Evolutionary conservation across 1,140 invertebrate genomes (phyloP), one percentile per base, ranked within the genome.

Genomic region (Drusus annulatus): DNA sequence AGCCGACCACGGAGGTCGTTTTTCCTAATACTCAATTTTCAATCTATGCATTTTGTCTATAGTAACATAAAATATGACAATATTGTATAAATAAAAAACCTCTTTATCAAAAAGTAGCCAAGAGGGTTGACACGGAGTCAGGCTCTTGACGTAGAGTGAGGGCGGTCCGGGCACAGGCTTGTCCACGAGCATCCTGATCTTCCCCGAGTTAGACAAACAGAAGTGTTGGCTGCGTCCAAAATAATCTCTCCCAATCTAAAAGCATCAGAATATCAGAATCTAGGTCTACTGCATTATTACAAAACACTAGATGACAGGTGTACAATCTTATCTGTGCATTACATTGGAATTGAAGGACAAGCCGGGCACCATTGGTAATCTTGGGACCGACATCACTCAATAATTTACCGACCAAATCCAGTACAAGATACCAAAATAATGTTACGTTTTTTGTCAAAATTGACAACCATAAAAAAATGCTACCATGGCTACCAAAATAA

Each of bases 41-140:
- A 28, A 45, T 45, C 36, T 45, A 10, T 45, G 36, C 36, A 45
- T 45, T 45, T 45, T 45, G 36, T 13, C 36, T 10, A 13, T 45
- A 10, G 36, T 45, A 10, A 45, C 36, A 45, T 45, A 45, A 45
- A 45, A 45, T 45, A 45, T 7, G 36, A 45, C 0, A 45, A 13
- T 45, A 13, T 45, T 13, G 36, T 31, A 65, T 2, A 21, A 25
- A 69, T 78, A 21, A 84, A 85, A 78, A 85, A 94, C 95, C 88
- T 97, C 92, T 88, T 96, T 95, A 86, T 98, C 96, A 87, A 94
- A 97, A 56, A 94, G 93, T 31, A 98, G 90, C 96, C 96, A 98
- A 0, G 94, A 88, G 0, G 96, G 96, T 52, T 94, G 84, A 83
- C 94, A 93, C 1, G 91, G 90, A 2, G 91, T 92, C 84, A 94